A percentile compares a stretch with the other conserved stretches of the same genome.
These are phyloP conservation scores for Geodia barretti DNA, from an alignment of 37 sponge, comb jelly and placozoan genomes.

Conservation along the genomic window DNA sequence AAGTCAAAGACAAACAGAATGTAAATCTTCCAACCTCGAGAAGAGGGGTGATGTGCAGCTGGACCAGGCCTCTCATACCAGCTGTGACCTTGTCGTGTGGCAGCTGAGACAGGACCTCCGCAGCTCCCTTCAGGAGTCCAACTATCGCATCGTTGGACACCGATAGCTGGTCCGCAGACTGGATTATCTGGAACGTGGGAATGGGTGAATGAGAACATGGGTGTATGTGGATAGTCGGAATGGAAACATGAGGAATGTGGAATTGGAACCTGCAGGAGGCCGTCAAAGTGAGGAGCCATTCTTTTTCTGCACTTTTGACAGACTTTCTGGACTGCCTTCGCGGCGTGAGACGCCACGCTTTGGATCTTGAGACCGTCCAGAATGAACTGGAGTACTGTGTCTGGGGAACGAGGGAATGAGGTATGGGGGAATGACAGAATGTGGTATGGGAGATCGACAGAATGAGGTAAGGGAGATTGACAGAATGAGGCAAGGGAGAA, in stretches of 20 bases:
- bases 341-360: constrained; percentile 61
- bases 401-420: constrained; percentile 3
- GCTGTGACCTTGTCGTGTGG: constrained; percentile 40
- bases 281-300: constrained; percentile 63
- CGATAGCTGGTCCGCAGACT: constrained; percentile 66
- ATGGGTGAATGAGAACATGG: not conserved
- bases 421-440: no score
- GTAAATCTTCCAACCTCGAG: no score
- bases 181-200: constrained; percentile 38
- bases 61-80: constrained; percentile 44
- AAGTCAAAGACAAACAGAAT: constrained; percentile 7
- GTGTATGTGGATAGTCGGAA: not conserved
- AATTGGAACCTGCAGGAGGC: constrained; percentile 47
- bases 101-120: constrained; percentile 44
- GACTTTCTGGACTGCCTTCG: constrained; percentile 64
- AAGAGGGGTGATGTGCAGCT: constrained; percentile 28
- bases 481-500: not conserved
- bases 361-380: constrained; percentile 53
- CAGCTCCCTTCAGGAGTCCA: constrained; percentile 64
- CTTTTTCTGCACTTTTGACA: constrained; percentile 67
- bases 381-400: constrained; percentile 58
- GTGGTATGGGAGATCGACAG: no score
- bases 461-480: not conserved
- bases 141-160: constrained; percentile 66
- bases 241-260: not conserved